A percentile compares a stretch with the other conserved stretches of the same genome.
phyloP scores from a whole-genome alignment of 2,113 vertebrate genomes.

The Chaenogobius annularis region DNA sequence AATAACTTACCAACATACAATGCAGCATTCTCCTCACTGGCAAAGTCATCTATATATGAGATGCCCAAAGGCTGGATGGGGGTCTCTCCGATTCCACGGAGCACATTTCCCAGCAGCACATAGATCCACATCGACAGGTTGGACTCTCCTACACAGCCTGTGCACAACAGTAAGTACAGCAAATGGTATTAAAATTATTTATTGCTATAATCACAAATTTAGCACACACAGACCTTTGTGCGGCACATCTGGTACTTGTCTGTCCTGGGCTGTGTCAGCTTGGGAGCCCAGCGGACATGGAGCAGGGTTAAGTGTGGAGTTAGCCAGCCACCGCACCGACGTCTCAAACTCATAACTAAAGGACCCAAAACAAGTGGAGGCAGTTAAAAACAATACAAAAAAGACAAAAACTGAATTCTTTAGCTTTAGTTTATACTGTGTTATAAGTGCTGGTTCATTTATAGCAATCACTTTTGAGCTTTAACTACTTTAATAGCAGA shows the following conservation, averaged over 20 bases:
- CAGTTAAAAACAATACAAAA: not conserved
- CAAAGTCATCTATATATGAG: constrained; percentile 91
- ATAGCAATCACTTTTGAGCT: too few relatives aligned
- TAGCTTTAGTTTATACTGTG: too few relatives aligned
- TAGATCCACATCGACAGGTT: constrained; percentile 89
- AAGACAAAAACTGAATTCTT: too few relatives aligned
- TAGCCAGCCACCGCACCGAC: constrained; percentile 70
- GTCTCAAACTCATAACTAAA: constrained; percentile 85
- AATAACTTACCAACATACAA: constrained; percentile 86
- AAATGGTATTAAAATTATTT: not conserved
- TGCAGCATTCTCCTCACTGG: constrained; percentile 87
- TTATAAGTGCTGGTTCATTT: too few relatives aligned
- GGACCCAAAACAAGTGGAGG: constrained; percentile 36
- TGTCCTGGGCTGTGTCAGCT: constrained; percentile 50
- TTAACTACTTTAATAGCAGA: too few relatives aligned
- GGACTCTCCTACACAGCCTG: constrained; percentile 82
- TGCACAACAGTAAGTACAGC: not conserved
- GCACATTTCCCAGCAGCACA: constrained; percentile 86
- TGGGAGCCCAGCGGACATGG: constrained; percentile 77
- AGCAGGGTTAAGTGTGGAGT: constrained; percentile 76
- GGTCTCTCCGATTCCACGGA: constrained; percentile 91
- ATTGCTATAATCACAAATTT: not conserved
- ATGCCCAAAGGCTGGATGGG: constrained; percentile 88
- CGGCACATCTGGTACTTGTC: constrained; percentile 55
- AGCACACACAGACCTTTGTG: constrained; percentile 53